These are phyloP conservation scores for Melangyna quadrimaculata DNA, from an alignment of 2,888 invertebrate genomes.

Conservation along the genomic window DNA sequence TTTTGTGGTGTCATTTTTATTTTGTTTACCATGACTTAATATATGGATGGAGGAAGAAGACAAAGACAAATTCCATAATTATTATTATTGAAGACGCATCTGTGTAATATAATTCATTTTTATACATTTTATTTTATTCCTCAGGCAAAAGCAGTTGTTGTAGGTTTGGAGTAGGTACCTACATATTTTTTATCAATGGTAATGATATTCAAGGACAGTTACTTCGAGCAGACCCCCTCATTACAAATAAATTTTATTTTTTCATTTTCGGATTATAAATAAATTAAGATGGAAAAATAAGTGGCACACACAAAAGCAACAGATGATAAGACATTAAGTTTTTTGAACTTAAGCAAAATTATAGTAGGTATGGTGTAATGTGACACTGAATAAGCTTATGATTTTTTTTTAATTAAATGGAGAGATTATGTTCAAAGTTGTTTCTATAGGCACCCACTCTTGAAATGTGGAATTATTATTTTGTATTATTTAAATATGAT, in stretches of 20 bases:
- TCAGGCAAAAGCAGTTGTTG: background rate
- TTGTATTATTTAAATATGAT: too few species aligned
- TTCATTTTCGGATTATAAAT: background rate
- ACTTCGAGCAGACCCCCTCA: background rate
- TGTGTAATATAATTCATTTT: constrained; percentile 2
- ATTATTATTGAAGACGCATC: constrained; percentile 28
- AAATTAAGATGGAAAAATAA: constrained; percentile 3
- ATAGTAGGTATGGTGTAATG: background rate
- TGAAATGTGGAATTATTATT: too few species aligned
- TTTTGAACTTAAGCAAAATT: background rate
- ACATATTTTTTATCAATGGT: constrained; percentile 11
- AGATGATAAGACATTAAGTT: background rate
- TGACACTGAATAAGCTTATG: background rate
- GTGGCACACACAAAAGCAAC: background rate
- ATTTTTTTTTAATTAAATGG: background rate
- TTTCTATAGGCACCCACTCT: too few species aligned
- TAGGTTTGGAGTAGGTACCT: background rate
- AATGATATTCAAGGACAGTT: constrained; percentile 48
- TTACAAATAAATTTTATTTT: background rate
- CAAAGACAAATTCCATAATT: constrained; percentile 17
- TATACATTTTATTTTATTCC: constrained; percentile 13
- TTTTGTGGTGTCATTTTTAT: background rate
- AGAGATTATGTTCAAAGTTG: background rate
- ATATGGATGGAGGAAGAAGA: background rate
- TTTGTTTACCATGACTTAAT: constrained; percentile 25